Base-by-base conservation (phyloP, 2,888 invertebrate genomes). In the Lottia scabra region DNA sequence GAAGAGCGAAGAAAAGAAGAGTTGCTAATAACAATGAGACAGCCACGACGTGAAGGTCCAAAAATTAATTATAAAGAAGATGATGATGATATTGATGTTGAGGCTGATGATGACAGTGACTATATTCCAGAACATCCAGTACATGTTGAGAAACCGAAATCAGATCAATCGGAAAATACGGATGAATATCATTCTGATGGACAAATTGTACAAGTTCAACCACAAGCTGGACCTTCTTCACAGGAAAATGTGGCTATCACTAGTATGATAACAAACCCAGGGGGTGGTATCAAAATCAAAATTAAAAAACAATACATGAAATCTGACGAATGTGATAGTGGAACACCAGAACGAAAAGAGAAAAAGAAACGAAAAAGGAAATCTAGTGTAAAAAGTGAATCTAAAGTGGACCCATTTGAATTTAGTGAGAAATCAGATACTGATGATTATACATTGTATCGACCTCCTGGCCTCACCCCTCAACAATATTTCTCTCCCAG, bases 211-310 rank as follows among this genome's bases (percentile, higher is more conserved):
- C 67, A 65, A 16, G 71, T 64, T n/a, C 63, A 63, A 65, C 16
- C 23, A 1, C 26, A 30, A 12, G 48, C 71, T 70, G 48, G 72
- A 48, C 66, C 73, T 38, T n/a, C n/a, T n/a, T 62, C 71, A 65
- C 67, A 74, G 63, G 75, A 75, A 66, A 64, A 19, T 16, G 75
- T 63, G 27, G 69, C 72, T n/a, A 70, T 72, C 23, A 76, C 71
- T 48, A 85, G 85, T 48, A 86, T 85, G 0, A 82, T 88, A 19
- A 84, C 82, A 72, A 85, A 88, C 70, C 86, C 88, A 12, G 81
- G 82, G 8, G 81, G 84, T 46, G 90, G 90, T 15, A 88, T 90
- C 66, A 90, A 89, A 76, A 77, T 90, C 66, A 89, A 87, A 27
- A 89, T 90, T 56, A 84, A 79, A 56, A 81, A 81, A 75, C 72